These are phyloP conservation scores for Leptocoma aspasia DNA, from an alignment of 2,113 vertebrate genomes.

Conservation along the genomic window DNA sequence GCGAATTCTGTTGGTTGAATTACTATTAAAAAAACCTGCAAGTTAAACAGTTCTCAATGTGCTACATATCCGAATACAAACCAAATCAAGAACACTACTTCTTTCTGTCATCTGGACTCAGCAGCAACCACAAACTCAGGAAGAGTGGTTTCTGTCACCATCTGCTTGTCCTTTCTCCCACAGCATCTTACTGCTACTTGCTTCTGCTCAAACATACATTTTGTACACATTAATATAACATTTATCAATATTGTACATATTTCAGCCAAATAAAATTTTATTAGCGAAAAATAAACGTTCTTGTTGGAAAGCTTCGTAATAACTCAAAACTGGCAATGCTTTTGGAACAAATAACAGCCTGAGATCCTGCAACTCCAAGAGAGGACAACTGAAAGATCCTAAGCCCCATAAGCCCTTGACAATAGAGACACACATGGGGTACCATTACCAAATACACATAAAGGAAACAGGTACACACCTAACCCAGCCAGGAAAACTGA, in stretches of 20 bases:
- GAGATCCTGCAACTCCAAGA: neutral
- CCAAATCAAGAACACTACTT: neutral
- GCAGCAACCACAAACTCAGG: neutral
- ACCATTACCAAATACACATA: neutral
- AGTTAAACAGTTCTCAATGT: neutral
- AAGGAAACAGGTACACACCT: neutral
- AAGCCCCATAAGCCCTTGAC: neutral
- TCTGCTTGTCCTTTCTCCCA: slow-evolving; percentile 43
- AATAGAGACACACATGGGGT: neutral
- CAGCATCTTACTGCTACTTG: slow-evolving; percentile 13
- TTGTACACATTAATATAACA: neutral
- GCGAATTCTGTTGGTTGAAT: neutral
- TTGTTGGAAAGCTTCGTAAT: neutral
- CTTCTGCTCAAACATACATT: slow-evolving; percentile 10
- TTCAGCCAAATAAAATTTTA: slow-evolving; percentile 39
- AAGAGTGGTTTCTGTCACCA: slow-evolving; percentile 42
- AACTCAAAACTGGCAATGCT: neutral
- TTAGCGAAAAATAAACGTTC: neutral
- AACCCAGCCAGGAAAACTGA: neutral
- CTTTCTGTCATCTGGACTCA: neutral
- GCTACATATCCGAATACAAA: neutral
- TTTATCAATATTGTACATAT: slow-evolving; percentile 41
- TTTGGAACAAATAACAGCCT: neutral
- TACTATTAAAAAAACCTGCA: neutral
- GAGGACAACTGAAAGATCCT: neutral